phyloP scores from a whole-genome alignment of 2,113 vertebrate species.

The Oryzias curvinotus region DNA sequence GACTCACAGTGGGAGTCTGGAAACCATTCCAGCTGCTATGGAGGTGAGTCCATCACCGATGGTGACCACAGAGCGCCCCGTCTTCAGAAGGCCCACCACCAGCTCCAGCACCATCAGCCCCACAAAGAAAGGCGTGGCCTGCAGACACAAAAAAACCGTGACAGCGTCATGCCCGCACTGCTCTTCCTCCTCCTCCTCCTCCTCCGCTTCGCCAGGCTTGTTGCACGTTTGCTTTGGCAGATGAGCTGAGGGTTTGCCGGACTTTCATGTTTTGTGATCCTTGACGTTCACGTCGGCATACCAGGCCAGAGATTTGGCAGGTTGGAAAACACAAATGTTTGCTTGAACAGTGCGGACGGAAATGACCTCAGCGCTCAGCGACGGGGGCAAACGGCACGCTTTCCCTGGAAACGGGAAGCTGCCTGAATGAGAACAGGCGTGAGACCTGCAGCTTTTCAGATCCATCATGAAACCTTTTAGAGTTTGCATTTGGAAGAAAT shows the following conservation, averaged over 20 bases:
- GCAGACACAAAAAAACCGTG: conserved; percentile 34
- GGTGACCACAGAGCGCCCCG: conserved; percentile 61
- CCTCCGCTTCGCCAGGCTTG: conserved; percentile 30
- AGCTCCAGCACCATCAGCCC: conserved; percentile 85
- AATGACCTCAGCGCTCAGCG: conserved; percentile 18
- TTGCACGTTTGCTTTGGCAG: conserved; percentile 54
- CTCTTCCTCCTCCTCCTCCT: conserved; percentile 43
- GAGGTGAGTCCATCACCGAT: conserved; percentile 85
- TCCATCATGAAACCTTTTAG: too few relatives aligned
- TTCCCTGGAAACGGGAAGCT: neutral
- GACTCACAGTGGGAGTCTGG: conserved; percentile 84
- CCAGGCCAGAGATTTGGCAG: conserved; percentile 31
- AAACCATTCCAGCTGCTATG: conserved; percentile 85
- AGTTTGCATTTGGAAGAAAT: too few relatives aligned
- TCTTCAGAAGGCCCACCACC: conserved; percentile 78
- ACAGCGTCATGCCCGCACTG: conserved; percentile 41
- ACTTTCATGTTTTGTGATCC: conserved; percentile 63
- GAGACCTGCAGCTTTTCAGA: too few relatives aligned
- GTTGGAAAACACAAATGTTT: conserved; percentile 45
- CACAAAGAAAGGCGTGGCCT: conserved; percentile 89
- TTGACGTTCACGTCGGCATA: conserved; percentile 49
- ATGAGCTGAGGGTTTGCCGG: conserved; percentile 26
- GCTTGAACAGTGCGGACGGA: conserved; percentile 8
- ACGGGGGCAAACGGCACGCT: conserved; percentile 12
- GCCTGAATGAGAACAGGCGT: too few relatives aligned